phyloP scores from a whole-genome alignment of 37 sponge, comb jelly and placozoan species.

The Ianthella basta region DNA sequence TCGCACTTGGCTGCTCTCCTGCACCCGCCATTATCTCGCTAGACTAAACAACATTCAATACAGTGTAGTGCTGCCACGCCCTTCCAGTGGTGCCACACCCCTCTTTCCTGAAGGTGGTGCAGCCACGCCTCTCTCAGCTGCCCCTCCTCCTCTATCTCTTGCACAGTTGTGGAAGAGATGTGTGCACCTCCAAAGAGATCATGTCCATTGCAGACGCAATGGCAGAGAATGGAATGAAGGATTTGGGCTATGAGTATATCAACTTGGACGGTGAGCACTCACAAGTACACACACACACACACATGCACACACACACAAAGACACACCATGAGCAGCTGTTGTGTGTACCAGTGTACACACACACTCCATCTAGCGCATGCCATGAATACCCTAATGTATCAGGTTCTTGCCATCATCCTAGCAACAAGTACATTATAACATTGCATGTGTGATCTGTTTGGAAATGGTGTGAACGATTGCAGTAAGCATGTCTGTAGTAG shows the following conservation, averaged over 20 bases:
- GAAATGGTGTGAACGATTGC: no score
- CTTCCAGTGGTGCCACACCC: neutral
- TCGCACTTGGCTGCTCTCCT: no score
- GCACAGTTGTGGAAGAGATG: conserved; percentile 75
- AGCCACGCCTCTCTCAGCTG: no score
- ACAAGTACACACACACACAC: neutral
- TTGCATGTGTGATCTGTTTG: no score
- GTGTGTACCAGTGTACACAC: no score
- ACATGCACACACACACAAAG: no score
- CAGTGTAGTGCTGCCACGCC: neutral
- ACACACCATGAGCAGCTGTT: neutral
- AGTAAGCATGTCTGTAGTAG: no score
- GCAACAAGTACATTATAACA: no score
- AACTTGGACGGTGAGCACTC: conserved; percentile 72
- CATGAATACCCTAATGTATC: no score
- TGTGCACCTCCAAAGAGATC: conserved; percentile 73
- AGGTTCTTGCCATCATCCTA: no score
- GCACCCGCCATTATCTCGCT: neutral
- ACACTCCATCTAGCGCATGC: no score
- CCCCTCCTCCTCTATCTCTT: no score
- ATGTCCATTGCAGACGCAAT: conserved; percentile 88
- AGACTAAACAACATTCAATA: neutral
- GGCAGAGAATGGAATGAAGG: conserved; percentile 84
- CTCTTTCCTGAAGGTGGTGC: neutral
- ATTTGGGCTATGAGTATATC: conserved; percentile 83